Evolutionary conservation across 2,888 invertebrate genomes (phyloP).

Genomic region (Thymelicus sylvestris): DNA sequence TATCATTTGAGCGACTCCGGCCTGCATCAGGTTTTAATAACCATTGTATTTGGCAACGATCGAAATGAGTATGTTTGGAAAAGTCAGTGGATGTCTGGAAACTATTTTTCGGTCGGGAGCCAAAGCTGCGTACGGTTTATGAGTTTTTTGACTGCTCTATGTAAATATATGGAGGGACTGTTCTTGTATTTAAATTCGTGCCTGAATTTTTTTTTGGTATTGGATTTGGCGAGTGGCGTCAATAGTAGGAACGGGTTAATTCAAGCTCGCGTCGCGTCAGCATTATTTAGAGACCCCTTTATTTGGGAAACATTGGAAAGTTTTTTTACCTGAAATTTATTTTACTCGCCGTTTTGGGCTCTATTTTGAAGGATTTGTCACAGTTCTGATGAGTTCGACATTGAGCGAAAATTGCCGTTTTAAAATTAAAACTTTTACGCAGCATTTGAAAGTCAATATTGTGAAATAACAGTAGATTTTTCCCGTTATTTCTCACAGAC

Average conservation of each 20-base stretch:
- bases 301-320: conserved; percentile 37
- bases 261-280: conserved; percentile 31
- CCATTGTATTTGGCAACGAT: conserved; percentile 84
- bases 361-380: conserved; percentile 20
- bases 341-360: conserved; percentile 13
- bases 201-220: conserved; percentile 36
- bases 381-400: background rate
- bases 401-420: background rate
- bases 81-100: conserved; percentile 66
- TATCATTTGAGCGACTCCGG: conserved; percentile 62
- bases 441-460: background rate
- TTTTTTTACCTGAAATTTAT: conserved; percentile 33
- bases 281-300: conserved; percentile 36
- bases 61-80: conserved; percentile 77
- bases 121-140: conserved; percentile 53
- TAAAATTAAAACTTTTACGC: background rate
- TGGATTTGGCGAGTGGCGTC: conserved; percentile 37
- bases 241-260: conserved; percentile 37
- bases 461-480: background rate
- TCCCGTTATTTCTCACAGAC: conserved; percentile 2
- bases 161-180: conserved; percentile 38
- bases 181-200: conserved; percentile 38
- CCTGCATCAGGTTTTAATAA: conserved; percentile 79
- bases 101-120: conserved; percentile 59
- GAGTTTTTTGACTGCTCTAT: conserved; percentile 46